Base-by-base conservation (phyloP, 2,888 invertebrate species). In the Rhorus exstirpatorius region DNA sequence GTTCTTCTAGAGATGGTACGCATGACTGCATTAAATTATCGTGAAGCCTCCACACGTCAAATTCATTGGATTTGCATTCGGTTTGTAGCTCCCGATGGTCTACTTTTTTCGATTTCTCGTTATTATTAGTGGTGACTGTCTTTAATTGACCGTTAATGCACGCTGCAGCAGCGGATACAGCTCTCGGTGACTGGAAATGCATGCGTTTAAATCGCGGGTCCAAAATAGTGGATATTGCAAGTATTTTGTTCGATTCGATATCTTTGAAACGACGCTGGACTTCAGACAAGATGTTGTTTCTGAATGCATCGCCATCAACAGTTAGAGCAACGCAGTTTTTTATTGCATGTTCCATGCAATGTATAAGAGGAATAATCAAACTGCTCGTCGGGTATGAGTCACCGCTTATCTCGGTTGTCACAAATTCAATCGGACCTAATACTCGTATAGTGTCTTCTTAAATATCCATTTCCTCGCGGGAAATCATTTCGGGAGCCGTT, bases 201-300 rank as follows among this genome's bases (percentile, higher is more conserved):
- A 60, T 12, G n/a, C 49, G 17, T 26, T 72, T 61, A 10, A 51
- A 51, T 6, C 72, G 60, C 10, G 72, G 61, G n/a, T 72, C 72
- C 1, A 72, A 31, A 35, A 61, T 60, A 19, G 72, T 61, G 12
- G 72, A 44, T 6, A 61, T 49, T n/a, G 60, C 61, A 3, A 72
- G 19, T n/a, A 72, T 26, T 10, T 26, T 7, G 7, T 4, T 7
- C 31, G 41, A 26, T 17, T 71, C 71, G 35, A 44, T 10, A 7
- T 58, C 44, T 10, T 58, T 58, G 10, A 71, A 71, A 3, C 71
- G 58, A 4, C 14, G 10, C 24, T 60, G 24, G 2, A 44, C 10
- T 60, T 58, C 8, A 3, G 3, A 17, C 8, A 58, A 4, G 3
- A 71, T 21, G 14, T 71, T 71, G 6, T 41, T 10, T 46, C 35